Conservation (phyloP, 2,797 vertebrate species). For the Buphagus erythrorhynchus region DNA sequence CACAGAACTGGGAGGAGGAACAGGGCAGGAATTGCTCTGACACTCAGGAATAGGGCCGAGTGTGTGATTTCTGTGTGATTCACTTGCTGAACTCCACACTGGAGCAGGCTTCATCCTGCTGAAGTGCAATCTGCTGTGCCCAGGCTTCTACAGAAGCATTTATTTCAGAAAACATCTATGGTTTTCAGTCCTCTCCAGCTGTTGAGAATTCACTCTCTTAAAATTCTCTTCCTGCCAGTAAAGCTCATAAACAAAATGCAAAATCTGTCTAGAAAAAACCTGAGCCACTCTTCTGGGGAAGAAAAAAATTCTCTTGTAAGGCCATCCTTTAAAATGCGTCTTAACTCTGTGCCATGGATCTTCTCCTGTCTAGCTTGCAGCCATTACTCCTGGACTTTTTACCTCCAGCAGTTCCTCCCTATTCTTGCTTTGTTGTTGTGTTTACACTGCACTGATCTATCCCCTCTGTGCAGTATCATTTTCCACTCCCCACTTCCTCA, state of each 20-base stretch:
- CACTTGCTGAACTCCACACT: neutral
- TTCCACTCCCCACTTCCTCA: neutral
- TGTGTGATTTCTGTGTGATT: neutral
- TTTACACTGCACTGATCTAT: conserved; percentile 8
- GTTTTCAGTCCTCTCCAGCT: neutral
- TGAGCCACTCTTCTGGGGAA: fast-evolving
- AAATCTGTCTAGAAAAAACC: neutral
- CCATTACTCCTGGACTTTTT: neutral
- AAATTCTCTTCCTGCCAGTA: neutral
- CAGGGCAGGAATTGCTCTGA: neutral
- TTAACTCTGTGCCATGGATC: neutral
- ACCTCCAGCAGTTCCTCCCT: neutral
- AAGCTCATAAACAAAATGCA: neutral
- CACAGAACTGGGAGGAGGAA: neutral
- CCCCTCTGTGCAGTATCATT: neutral
- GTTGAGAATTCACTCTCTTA: neutral
- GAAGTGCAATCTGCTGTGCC: neutral
- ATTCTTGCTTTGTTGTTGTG: neutral
- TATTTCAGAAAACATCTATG: neutral
- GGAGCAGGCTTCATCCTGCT: neutral
- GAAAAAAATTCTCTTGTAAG: neutral
- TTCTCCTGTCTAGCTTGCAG: neutral
- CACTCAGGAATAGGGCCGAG: neutral
- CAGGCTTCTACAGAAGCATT: neutral
- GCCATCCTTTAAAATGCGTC: neutral